phyloP scores from a whole-genome alignment of 1,140 invertebrate species.

The Maniola jurtina region DNA sequence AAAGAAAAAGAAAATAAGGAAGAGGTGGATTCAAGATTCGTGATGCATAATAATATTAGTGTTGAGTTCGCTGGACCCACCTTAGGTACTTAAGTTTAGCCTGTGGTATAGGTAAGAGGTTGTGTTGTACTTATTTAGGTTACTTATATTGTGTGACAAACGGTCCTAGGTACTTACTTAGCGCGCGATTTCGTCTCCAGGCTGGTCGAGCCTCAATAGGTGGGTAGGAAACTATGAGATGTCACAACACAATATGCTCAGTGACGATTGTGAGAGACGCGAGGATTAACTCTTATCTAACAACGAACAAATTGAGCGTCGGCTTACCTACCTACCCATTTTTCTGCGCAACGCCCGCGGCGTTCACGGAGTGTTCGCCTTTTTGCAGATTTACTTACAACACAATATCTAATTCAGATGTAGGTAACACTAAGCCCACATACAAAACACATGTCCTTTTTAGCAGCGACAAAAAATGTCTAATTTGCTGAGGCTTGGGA shows the following conservation, averaged over 20 bases:
- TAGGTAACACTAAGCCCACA: constrained; percentile 29
- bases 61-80: too few species aligned
- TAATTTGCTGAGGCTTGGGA: constrained; percentile 9
- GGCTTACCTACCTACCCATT: constrained; percentile 36
- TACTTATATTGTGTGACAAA: too few species aligned
- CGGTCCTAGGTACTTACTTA: too few species aligned
- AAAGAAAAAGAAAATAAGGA: too few species aligned
- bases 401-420: constrained; percentile 51
- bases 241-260: constrained; percentile 45
- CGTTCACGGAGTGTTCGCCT: constrained; percentile 53
- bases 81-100: too few species aligned
- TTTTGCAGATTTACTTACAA: constrained; percentile 56
- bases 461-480: constrained; percentile 30
- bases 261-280: constrained; percentile 49
- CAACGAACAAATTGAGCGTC: constrained; percentile 63
- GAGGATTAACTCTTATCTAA: constrained; percentile 60
- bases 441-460: constrained; percentile 38
- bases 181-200: background rate
- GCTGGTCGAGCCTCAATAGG: background rate
- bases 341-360: constrained; percentile 53
- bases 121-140: too few species aligned
- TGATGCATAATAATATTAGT: too few species aligned
- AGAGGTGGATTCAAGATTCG: too few species aligned
- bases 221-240: background rate
- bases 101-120: too few species aligned